Percentiles rank a stretch among this genome's conserved stretches.
Conservation (phyloP, 1,140 invertebrate species). For the Platyura marginata region DNA sequence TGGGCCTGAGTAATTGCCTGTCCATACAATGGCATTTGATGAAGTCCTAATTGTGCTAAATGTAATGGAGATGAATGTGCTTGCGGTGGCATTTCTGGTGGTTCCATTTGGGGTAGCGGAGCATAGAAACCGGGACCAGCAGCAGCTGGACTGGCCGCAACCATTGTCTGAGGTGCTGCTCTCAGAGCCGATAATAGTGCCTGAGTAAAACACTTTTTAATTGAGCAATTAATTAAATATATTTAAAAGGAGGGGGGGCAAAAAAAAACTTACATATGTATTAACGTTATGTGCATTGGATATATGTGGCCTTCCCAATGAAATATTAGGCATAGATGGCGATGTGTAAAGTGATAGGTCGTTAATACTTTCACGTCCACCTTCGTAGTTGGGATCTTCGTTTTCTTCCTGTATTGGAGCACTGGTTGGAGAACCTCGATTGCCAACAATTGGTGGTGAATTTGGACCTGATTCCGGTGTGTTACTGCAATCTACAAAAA, state of each 20-base stretch:
- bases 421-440: constrained; percentile 31
- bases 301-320: constrained; percentile 64
- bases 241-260: too few species aligned
- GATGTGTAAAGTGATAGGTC: constrained; percentile 70
- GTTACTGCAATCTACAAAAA: constrained; percentile 39
- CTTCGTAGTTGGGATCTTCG: constrained; percentile 24
- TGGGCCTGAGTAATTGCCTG: constrained; percentile 27
- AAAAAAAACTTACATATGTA: not conserved
- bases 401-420: constrained; percentile 55
- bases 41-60: constrained; percentile 12
- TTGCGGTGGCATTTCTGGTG: constrained; percentile 15
- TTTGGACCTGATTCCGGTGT: constrained; percentile 69
- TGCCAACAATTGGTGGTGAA: constrained; percentile 47
- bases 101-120: constrained; percentile 1
- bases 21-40: constrained; percentile 7
- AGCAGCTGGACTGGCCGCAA: not conserved
- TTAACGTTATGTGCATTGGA: constrained; percentile 14
- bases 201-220: too few species aligned
- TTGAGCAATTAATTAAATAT: too few species aligned
- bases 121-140: constrained; percentile 14
- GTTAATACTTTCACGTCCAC: constrained; percentile 24
- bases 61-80: constrained; percentile 17
- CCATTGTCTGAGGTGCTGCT: constrained; percentile 11
- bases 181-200: constrained; percentile 1
- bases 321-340: constrained; percentile 92